Evolutionary conservation across 2,113 vertebrate species (phyloP), one percentile per base, ranked within the genome.

Genomic region (Galemys pyrenaicus): DNA sequence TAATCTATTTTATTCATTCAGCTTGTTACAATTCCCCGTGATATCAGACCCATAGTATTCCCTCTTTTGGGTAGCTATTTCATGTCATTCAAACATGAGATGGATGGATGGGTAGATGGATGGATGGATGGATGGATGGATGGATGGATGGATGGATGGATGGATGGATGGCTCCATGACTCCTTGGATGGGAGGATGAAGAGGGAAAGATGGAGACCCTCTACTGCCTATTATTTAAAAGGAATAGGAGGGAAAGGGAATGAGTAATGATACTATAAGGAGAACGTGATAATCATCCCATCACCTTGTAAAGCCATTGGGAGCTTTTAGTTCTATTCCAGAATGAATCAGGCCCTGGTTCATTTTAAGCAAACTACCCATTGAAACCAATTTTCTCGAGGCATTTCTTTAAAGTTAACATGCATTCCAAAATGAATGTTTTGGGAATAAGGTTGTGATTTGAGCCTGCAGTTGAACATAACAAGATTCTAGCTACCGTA

Each of bases 371-470:
- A 91, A 90, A 71, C 70, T 87, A 39, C 17, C 17, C 35, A 46
- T 15, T 86, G 22, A 3, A n/a, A n/a, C n/a, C 80, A 73, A 86
- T 39, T 83, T 9, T 87, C 20, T 93, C 41, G 85, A 54, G 28
- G 30, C 11, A 83, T 86, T 84, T 93, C 58, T 67, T 82, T 92
- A 67, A 91, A 65, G 26, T 88, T 92, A 85, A 56, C 37, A 24
- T 60, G 49, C n/a, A 81, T 65, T 26, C 78, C 80, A 58, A 88
- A 89, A 51, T 51, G 12, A 32, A 81, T 93, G n/a, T n/a, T 87
- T 94, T 58, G 60, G 84, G 49, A 88, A 56, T 87, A 83, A 82
- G 10, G 19, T 64, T 35, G 46, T 65, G 24, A 73, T 77, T 87
- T 70, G 73, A 78, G 32, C 64, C 79, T 87, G 9, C n/a, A 65